Conservation (phyloP, 2,797 vertebrate species). For the Selene dorsalis region DNA sequence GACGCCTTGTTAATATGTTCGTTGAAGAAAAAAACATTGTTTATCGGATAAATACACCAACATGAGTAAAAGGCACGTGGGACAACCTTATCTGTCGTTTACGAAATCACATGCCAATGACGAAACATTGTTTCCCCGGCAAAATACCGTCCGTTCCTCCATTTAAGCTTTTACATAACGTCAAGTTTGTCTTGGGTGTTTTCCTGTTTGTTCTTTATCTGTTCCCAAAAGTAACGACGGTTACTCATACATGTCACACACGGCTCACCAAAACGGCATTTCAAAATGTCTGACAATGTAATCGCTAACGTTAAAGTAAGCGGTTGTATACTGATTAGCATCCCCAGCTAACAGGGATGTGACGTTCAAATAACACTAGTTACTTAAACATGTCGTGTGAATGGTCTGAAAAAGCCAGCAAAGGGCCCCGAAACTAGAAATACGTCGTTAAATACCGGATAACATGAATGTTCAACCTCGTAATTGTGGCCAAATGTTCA, state of each 20-base stretch:
- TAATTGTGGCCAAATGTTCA: too few relatives aligned
- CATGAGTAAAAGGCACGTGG: background rate
- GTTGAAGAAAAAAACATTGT: background rate
- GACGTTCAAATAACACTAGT: background rate
- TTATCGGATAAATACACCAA: background rate
- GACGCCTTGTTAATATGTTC: background rate
- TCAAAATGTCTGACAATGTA: slow-evolving; percentile 50
- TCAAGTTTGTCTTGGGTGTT: too few relatives aligned
- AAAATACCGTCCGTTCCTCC: background rate
- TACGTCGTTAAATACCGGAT: background rate
- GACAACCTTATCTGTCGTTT: background rate
- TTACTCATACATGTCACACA: fast-evolving
- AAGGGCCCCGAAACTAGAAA: fast-evolving
- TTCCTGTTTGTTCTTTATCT: background rate
- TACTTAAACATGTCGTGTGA: fast-evolving
- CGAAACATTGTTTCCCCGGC: slow-evolving; percentile 2
- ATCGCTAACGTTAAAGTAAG: background rate
- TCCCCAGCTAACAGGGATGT: slow-evolving; percentile 6
- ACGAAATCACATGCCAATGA: slow-evolving; percentile 6
- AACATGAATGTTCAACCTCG: background rate
- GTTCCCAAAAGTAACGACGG: background rate
- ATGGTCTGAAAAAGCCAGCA: background rate
- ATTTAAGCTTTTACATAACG: background rate
- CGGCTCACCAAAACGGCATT: background rate
- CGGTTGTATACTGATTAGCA: slow-evolving; percentile 11